Percentiles rank a stretch among this genome's conserved stretches.
phyloP scores from a whole-genome alignment of 2,113 vertebrate species.

The Myodes glareolus region DNA sequence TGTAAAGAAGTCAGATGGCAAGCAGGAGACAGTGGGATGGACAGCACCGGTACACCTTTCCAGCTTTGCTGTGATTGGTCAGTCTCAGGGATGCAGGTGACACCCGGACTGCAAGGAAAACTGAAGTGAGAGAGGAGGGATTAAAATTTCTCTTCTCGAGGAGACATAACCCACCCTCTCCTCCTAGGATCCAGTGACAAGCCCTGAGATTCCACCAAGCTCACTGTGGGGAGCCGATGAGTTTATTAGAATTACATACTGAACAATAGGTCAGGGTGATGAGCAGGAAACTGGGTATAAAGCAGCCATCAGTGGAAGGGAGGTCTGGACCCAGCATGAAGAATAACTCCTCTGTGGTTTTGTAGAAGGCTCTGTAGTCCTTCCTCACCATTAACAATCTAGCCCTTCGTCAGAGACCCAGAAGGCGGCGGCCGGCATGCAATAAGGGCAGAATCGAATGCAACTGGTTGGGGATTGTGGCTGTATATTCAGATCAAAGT shows the following conservation, averaged over 20 bases:
- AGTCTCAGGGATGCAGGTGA: neutral
- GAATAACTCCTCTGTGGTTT: neutral
- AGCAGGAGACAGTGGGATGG: neutral
- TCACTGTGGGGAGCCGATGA: neutral
- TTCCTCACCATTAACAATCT: neutral
- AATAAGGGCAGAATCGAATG: neutral
- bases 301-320: neutral
- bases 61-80: neutral
- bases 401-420: neutral
- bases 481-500: neutral
- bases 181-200: neutral
- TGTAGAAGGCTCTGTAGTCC: neutral
- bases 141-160: neutral
- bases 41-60: neutral
- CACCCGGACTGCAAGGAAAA: neutral
- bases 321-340: neutral
- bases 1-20: neutral
- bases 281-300: neutral
- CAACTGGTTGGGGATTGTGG: neutral
- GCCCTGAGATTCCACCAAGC: neutral
- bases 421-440: neutral
- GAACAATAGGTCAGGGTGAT: neutral
- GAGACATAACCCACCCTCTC: neutral
- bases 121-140: neutral
- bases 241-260: neutral